These are phyloP conservation scores for Cosmia pyralina DNA, from an alignment of 2,888 invertebrate genomes.

Conservation along the genomic window DNA sequence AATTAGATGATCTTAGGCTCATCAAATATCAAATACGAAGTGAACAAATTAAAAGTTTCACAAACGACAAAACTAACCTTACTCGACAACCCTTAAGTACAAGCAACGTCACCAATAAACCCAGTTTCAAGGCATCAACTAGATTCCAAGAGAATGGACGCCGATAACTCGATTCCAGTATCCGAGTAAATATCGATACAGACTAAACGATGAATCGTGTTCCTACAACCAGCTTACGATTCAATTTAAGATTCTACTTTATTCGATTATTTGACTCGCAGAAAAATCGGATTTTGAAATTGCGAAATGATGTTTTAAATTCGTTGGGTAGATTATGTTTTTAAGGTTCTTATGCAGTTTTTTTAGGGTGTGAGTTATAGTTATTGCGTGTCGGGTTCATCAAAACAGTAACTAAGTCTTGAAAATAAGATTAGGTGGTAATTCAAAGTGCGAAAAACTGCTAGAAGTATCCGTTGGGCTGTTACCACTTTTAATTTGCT, in stretches of 20 bases:
- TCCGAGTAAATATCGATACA: constrained; percentile 62
- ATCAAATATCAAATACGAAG: background rate
- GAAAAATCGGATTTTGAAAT: constrained; percentile 38
- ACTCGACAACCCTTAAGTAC: background rate
- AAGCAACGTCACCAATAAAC: constrained; percentile 23
- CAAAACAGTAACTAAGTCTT: background rate
- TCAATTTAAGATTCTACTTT: constrained; percentile 49
- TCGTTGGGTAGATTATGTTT: constrained; percentile 2
- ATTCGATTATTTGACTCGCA: constrained; percentile 37
- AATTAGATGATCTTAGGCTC: background rate
- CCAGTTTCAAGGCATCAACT: constrained; percentile 53
- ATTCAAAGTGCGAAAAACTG: background rate
- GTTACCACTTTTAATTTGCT: background rate
- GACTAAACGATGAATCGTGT: constrained; percentile 54
- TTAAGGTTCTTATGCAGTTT: background rate
- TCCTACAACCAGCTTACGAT: constrained; percentile 45
- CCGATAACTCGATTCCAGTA: constrained; percentile 54
- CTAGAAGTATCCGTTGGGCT: background rate
- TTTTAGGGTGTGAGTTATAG: background rate
- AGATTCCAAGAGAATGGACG: constrained; percentile 56
- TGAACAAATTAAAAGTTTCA: background rate
- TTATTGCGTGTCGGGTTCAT: too few species aligned
- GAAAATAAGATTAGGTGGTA: background rate
- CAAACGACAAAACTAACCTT: background rate
- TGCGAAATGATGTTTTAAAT: constrained; percentile 25